Evolutionary conservation across 2,797 vertebrate genomes (phyloP).

Genomic region (Pitangus sulphuratus): DNA sequence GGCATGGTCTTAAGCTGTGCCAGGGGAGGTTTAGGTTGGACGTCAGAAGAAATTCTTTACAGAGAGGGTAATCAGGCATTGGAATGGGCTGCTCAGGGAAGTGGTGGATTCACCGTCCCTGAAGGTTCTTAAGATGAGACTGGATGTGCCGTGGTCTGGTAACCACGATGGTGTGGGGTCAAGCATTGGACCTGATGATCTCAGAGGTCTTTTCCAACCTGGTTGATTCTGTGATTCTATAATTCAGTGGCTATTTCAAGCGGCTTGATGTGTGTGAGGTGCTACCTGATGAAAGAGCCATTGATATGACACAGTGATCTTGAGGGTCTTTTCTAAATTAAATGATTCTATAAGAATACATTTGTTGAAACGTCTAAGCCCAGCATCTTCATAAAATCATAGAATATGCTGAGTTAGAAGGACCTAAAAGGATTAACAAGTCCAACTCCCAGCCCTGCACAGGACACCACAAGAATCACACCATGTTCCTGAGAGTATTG

Average conservation of each 20-base stretch:
- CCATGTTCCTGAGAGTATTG: not conserved
- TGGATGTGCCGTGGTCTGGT: too few species aligned
- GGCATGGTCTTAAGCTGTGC: too few species aligned
- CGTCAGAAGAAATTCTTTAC: too few species aligned
- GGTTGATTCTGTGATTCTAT: too few species aligned
- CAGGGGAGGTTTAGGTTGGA: too few species aligned
- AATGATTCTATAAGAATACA: not conserved
- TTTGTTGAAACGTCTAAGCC: not conserved
- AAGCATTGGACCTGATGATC: too few species aligned
- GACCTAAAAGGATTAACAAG: not conserved
- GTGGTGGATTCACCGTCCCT: too few species aligned
- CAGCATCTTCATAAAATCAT: not conserved
- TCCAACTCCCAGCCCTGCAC: not conserved
- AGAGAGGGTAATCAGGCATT: too few species aligned
- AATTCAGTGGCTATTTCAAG: not conserved
- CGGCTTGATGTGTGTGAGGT: not conserved
- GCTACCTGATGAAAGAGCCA: not conserved
- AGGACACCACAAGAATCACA: not conserved
- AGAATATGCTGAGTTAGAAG: not conserved
- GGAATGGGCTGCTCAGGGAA: too few species aligned
- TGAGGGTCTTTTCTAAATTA: not conserved
- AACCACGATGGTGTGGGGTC: too few species aligned
- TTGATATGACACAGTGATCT: not conserved
- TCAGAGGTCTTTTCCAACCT: too few species aligned
- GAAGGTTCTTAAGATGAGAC: too few species aligned